phyloP scores from a whole-genome alignment of 2,797 vertebrate species.

The Kryptolebias ocellatus region DNA sequence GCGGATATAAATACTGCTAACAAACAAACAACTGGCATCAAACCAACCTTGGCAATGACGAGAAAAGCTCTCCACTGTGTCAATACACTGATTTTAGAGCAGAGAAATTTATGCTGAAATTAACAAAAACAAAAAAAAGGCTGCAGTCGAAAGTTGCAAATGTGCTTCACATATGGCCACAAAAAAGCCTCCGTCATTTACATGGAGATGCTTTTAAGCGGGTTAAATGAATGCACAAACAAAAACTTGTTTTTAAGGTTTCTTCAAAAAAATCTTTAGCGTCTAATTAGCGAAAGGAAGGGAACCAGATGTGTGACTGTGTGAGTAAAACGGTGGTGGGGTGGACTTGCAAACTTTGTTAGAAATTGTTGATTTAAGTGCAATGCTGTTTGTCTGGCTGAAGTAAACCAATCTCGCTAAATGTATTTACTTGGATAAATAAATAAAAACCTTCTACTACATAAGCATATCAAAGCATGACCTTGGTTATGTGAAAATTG shows the following conservation, averaged over 20 bases:
- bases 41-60: constrained; percentile 36
- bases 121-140: constrained; percentile 17
- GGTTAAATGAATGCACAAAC: constrained; percentile 15
- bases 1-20: constrained; percentile 48
- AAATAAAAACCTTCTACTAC: not conserved
- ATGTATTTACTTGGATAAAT: too few relatives aligned
- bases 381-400: too few relatives aligned
- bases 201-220: constrained; percentile 21
- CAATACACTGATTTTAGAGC: constrained; percentile 24
- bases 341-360: too few relatives aligned
- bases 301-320: constrained; percentile 32
- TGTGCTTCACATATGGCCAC: constrained; percentile 20
- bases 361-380: too few relatives aligned
- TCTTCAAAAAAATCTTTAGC: constrained; percentile 25
- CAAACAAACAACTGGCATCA: constrained; percentile 44
- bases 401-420: too few relatives aligned
- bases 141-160: constrained; percentile 16
- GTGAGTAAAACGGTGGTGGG: too few relatives aligned
- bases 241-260: constrained; percentile 12
- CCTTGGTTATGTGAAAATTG: constrained; percentile 36
- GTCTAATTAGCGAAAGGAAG: constrained; percentile 31
- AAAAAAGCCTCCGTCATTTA: constrained; percentile 19
- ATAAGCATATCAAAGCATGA: constrained; percentile 27
- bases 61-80: constrained; percentile 17
- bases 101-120: constrained; percentile 13